Evolutionary conservation across 92 coral and sea anemone genomes (phyloP).

Genomic region (Paragorgia papillata): DNA sequence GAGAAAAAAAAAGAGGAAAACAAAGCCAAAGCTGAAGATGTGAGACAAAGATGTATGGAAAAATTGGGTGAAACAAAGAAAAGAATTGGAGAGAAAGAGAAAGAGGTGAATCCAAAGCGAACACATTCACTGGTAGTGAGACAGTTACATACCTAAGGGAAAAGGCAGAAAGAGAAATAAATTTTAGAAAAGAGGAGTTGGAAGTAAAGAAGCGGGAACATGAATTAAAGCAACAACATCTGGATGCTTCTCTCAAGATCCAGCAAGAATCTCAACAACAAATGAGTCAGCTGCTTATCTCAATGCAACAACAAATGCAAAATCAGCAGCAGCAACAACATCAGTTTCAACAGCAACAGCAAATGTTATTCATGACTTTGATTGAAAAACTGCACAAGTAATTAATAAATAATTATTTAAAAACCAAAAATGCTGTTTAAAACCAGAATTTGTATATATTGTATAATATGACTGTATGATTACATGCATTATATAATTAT

Average conservation of each 20-base stretch:
- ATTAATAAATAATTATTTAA: too few species aligned
- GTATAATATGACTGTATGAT: too few species aligned
- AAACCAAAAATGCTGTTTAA: too few species aligned
- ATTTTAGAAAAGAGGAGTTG: slow-evolving; percentile 36
- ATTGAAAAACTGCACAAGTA: too few species aligned
- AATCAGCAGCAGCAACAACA: not conserved
- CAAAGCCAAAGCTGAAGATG: slow-evolving; percentile 46
- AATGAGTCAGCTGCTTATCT: too few species aligned
- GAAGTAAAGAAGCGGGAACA: slow-evolving; percentile 3
- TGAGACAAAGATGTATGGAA: slow-evolving; percentile 47
- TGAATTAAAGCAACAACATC: too few species aligned
- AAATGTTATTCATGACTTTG: not conserved
- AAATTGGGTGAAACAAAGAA: slow-evolving; percentile 39
- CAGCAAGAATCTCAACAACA: too few species aligned
- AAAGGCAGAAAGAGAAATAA: slow-evolving; percentile 17
- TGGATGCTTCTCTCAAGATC: too few species aligned
- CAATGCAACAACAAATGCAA: not conserved
- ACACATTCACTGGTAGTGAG: slow-evolving; percentile 34
- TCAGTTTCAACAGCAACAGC: slow-evolving; percentile 32
- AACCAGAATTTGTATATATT: too few species aligned
- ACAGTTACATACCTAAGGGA: slow-evolving; percentile 31
- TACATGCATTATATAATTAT: too few species aligned
- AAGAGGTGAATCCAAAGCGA: slow-evolving; percentile 28
- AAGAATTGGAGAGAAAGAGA: slow-evolving; percentile 10
- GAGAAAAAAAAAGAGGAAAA: not conserved